Base-by-base conservation (phyloP, 2,888 invertebrate genomes). In the Cordilura impudica region DNA sequence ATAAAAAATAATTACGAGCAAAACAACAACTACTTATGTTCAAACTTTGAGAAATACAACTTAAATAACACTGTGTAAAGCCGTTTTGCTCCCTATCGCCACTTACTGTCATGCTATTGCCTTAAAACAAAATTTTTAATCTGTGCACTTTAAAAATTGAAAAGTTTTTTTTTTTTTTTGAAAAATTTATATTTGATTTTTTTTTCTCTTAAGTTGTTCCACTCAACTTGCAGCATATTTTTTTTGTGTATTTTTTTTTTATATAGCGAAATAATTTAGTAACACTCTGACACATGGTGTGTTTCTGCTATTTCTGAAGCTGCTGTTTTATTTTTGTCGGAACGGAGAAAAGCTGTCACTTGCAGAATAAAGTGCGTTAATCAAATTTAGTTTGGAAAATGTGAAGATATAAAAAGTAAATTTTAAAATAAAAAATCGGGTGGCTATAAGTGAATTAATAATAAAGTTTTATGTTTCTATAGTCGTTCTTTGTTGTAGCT, bases 291-390 rank as follows among this genome's bases (percentile, higher is more conserved):
- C 69, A 71, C 58, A 70, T 49, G 74, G 23, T 63, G 35, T 60
- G 14, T 54, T 72, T 49, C 65, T 63, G 53, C 47, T 16, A 49
- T 61, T 58, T 21, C 60, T 60, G 5, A 16, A 23, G 23, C 16
- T 26, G 39, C 18, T 21, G n/a, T 31, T 6, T 5, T 23, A 14
- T 26, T 58, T 58, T 39, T 58, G 45, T 23, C 14, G 31, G 23
- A 61, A 66, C 21, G 14, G 53, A 67, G 23, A 58, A 66, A 79
- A 71, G 56, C 79, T 75, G 79, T 75, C 79, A 79, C 71, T 79
- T 67, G 63, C 79, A 75, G 71, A 63, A 75, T 67, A 58, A 75
- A 79, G 79, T 79, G 79, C 75, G 75, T 75, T 75, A 79, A 79
- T 79, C 79, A 74, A 79, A 79, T 79, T 74, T 79, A 63, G 65